Base-by-base conservation (phyloP, 2,113 vertebrate species). In the Empidonax alnorum region DNA sequence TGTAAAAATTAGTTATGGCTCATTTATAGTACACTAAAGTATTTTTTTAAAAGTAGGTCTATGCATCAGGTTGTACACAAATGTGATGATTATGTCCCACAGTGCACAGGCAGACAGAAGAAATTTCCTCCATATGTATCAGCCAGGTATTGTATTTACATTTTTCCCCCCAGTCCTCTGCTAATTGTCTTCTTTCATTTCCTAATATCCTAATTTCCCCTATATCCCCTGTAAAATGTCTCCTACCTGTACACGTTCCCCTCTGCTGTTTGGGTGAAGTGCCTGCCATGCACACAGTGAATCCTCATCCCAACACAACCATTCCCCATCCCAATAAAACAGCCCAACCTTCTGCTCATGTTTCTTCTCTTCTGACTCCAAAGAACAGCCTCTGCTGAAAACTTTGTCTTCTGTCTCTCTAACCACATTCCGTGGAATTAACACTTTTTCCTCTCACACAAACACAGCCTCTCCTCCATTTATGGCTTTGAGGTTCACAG, bases 351-450 rank as follows among this genome's bases (percentile, higher is more conserved):
- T 10, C 44, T 35, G 19, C 10, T 58, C 14, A 1, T 4, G n/a
- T 11, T 28, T 1, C 55, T n/a, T 3, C 74, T n/a, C 50, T 52
- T 55, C 59, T 14, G 14, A 4, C 24, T 18, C 25, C 65, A 4
- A 12, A 44, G 13, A 37, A 1, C 81, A 35, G 68, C 44, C 39
- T 41, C n/a, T 23, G 23, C 59, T 2, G 2, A 30, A 27, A 65
- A 5, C 28, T 6, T 22, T 0, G 0, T 15, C 23, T 25, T 5
- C 37, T 46, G 39, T 7, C 61, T 31, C n/a, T 59, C 33, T 6
- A 12, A 6, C 18, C 41, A 3, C 39, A 46, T 4, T 35, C 15
- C 28, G 5, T 0, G 4, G 10, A 25, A 19, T 25, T 15, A 13
- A 10, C 11, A 5, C 33, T 23, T 22, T 12, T 47, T 35, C 14